Evolutionary conservation across 2,888 invertebrate genomes (phyloP).

Genomic region (Acanthoscelides obtectus): DNA sequence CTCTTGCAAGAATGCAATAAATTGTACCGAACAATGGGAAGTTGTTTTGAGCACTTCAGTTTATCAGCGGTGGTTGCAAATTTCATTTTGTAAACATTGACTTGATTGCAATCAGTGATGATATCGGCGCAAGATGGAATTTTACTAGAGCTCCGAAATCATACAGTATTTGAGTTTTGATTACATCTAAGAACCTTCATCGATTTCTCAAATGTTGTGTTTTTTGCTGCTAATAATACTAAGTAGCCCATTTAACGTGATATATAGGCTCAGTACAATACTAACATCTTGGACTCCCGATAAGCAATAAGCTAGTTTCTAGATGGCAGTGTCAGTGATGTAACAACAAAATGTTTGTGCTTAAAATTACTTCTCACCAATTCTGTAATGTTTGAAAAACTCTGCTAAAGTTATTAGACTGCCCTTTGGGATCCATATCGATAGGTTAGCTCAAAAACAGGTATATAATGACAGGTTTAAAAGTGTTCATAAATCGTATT

Average conservation of each 20-base stretch:
- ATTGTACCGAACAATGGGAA: background rate
- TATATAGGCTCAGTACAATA: no score
- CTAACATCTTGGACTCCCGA: no score
- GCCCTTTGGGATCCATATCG: constrained; percentile 17
- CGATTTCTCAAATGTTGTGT: no score
- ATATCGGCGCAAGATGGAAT: background rate
- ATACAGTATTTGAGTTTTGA: no score
- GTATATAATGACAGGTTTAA: constrained; percentile 12
- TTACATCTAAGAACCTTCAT: no score
- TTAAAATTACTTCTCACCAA: background rate
- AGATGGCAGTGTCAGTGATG: no score
- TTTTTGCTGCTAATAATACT: no score
- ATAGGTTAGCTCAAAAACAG: constrained; percentile 16
- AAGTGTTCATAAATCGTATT: constrained; percentile 4
- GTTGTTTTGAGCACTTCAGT: background rate
- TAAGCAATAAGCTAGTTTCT: no score
- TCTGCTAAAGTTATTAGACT: background rate
- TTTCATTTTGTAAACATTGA: background rate
- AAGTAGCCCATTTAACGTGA: no score
- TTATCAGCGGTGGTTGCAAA: background rate
- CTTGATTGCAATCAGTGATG: background rate
- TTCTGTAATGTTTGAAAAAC: background rate
- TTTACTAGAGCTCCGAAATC: no score
- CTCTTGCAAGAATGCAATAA: background rate
- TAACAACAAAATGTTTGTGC: background rate